These are phyloP conservation scores for Drosophila prosaltans DNA, from an alignment of 1,140 invertebrate genomes.

Conservation along the genomic window DNA sequence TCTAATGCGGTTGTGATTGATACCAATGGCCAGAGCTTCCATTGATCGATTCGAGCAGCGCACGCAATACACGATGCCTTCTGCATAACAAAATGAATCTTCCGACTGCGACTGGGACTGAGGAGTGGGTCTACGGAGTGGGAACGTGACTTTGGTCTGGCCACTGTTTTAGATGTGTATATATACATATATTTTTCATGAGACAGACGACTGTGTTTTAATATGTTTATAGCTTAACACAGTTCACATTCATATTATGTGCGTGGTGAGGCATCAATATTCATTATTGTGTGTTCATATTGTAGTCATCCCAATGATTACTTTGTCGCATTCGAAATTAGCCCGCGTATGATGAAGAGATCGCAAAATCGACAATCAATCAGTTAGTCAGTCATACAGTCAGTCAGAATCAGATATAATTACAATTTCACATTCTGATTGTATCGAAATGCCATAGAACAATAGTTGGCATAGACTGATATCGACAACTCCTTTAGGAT, in stretches of 20 bases:
- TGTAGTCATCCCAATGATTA: constrained; percentile 13
- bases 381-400: too few species aligned
- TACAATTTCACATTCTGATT: constrained; percentile 3
- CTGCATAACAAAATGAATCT: constrained; percentile 52
- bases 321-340: constrained; percentile 58
- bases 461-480: neutral
- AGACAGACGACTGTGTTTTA: constrained; percentile 24
- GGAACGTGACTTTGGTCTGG: constrained; percentile 66
- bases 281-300: constrained; percentile 46
- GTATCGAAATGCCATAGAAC: constrained; percentile 13
- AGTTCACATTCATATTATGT: constrained; percentile 60
- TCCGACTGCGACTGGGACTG: constrained; percentile 7
- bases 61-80: constrained; percentile 55
- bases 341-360: constrained; percentile 43
- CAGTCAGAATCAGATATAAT: constrained; percentile 5
- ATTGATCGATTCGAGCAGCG: constrained; percentile 68
- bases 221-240: constrained; percentile 37
- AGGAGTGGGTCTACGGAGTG: constrained; percentile 13
- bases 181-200: neutral
- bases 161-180: constrained; percentile 43
- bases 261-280: constrained; percentile 66
- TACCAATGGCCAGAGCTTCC: constrained; percentile 40
- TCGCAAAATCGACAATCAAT: neutral
- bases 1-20: constrained; percentile 52
- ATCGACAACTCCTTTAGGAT: constrained; percentile 25